Percentiles rank a stretch among this genome's conserved stretches.
Evolutionary conservation across 2,888 invertebrate species (phyloP).

Genomic region (Acrocera orbiculus): DNA sequence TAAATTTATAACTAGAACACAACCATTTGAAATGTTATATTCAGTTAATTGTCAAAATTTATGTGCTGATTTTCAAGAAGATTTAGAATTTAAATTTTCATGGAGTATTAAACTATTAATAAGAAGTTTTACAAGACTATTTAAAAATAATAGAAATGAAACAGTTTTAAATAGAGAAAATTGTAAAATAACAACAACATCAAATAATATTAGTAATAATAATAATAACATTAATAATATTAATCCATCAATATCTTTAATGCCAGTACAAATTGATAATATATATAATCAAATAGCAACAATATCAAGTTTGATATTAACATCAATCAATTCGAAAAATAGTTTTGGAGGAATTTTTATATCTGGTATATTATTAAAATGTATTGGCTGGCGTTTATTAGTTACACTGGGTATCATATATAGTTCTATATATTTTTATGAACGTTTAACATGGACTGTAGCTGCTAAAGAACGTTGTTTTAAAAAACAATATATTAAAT

Average conservation of each 20-base stretch:
- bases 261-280: conserved; percentile 29
- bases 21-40: conserved; percentile 84
- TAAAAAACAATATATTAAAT: conserved; percentile 84
- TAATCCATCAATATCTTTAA: conserved; percentile 25
- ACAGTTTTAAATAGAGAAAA: conserved; percentile 25
- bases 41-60: conserved; percentile 92
- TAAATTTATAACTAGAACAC: conserved; percentile 41
- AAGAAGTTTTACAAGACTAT: conserved; percentile 57
- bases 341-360: conserved; percentile 84
- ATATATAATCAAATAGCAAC: conserved; percentile 52
- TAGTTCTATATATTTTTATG: conserved; percentile 84
- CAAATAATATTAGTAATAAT: too few relatives aligned
- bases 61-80: conserved; percentile 91
- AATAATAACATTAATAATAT: too few relatives aligned
- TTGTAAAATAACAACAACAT: too few relatives aligned
- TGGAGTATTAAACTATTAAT: conserved; percentile 84
- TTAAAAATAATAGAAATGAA: conserved; percentile 36
- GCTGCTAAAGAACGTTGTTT: conserved; percentile 87
- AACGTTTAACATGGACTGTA: conserved; percentile 94
- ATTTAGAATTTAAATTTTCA: conserved; percentile 87
- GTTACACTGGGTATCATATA: conserved; percentile 68
- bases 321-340: conserved; percentile 82
- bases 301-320: conserved; percentile 56
- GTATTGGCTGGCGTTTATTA: conserved; percentile 92
- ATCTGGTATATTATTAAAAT: conserved; percentile 88